Evolutionary conservation across 2,888 invertebrate genomes (phyloP).

Genomic region (Cephus pulcher): DNA sequence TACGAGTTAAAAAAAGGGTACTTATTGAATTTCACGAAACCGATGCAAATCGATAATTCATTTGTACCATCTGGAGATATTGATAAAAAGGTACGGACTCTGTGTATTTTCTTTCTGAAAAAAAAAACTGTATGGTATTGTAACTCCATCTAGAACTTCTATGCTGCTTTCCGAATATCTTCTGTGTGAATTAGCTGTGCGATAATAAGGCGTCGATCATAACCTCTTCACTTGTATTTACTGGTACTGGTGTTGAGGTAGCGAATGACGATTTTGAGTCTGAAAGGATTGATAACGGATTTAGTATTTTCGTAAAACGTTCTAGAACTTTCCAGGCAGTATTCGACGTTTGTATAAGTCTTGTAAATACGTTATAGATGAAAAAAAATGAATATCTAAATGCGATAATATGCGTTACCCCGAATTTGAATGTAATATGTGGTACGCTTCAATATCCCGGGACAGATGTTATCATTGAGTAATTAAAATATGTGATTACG

Average conservation of each 20-base stretch:
- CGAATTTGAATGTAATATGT: background rate
- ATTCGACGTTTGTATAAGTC: background rate
- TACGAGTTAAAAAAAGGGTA: background rate
- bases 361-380: background rate
- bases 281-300: no score
- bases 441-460: background rate
- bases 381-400: background rate
- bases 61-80: background rate
- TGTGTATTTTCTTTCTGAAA: no score
- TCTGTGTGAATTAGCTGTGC: no score
- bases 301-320: background rate
- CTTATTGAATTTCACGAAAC: background rate
- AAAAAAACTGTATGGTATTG: no score
- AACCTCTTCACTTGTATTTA: no score
- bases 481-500: background rate
- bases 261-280: no score
- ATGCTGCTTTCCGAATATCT: no score
- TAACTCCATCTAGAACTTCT: no score
- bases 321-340: background rate
- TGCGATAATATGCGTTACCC: background rate
- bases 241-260: background rate
- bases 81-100: no score
- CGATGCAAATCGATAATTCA: background rate
- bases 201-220: no score
- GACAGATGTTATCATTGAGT: background rate